Percentiles rank a stretch among this genome's conserved stretches.
phyloP scores from a whole-genome alignment of 2,888 invertebrate genomes.

The Trichogramma evanescens region DNA sequence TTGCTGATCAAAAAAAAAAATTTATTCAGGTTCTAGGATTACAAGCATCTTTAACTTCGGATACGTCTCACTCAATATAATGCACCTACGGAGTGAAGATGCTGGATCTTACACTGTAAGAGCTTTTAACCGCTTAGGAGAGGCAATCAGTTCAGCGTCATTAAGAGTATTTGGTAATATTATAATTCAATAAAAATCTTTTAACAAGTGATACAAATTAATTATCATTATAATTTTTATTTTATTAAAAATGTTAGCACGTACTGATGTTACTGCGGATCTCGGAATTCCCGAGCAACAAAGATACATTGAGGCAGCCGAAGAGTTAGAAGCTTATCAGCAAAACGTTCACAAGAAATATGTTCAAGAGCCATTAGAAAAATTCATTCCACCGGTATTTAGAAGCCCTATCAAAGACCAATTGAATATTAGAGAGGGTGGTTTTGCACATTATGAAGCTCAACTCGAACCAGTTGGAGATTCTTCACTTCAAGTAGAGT shows the following conservation, averaged over 20 bases:
- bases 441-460: conserved; percentile 92
- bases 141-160: conserved; percentile 77
- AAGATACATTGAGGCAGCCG: conserved; percentile 85
- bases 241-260: conserved; percentile 43
- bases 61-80: conserved; percentile 95
- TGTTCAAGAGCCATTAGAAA: conserved; percentile 73
- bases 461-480: conserved; percentile 90
- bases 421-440: conserved; percentile 79
- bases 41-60: conserved; percentile 98
- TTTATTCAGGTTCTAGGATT: conserved; percentile 68
- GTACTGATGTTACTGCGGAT: conserved; percentile 79
- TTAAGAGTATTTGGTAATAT: conserved; percentile 60
- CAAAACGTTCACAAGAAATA: conserved; percentile 73
- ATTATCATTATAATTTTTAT: conserved; percentile 4
- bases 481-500: conserved; percentile 81
- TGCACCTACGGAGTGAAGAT: conserved; percentile 98
- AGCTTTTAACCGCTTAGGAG: conserved; percentile 84
- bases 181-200: background rate
- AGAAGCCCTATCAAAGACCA: conserved; percentile 86
- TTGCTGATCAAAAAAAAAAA: background rate
- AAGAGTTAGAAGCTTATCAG: conserved; percentile 84
- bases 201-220: background rate
- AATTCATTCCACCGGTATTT: conserved; percentile 74
- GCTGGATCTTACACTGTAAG: conserved; percentile 89
- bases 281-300: conserved; percentile 85